Evolutionary conservation across 2,113 vertebrate genomes (phyloP).

Genomic region (Plectropomus leopardus): DNA sequence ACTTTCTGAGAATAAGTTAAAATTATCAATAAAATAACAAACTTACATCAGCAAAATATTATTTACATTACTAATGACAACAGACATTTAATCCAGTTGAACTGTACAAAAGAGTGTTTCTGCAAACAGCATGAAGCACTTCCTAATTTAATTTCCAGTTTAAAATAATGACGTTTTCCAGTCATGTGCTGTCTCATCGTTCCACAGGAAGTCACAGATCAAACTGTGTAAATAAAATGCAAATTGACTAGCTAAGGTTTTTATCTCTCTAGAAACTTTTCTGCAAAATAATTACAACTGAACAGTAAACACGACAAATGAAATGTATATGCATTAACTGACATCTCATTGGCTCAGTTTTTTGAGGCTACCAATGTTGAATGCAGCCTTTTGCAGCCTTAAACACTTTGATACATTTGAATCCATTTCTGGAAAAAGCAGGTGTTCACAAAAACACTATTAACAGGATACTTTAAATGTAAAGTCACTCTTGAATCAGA

Average conservation of each 20-base stretch:
- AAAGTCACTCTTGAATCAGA: neutral
- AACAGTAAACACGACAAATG: neutral
- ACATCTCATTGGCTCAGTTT: neutral
- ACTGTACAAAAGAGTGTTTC: neutral
- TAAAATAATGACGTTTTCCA: no score
- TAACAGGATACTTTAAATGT: neutral
- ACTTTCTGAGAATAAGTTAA: neutral
- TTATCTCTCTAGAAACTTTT: neutral
- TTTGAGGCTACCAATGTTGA: no score
- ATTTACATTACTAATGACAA: neutral
- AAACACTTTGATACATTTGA: neutral
- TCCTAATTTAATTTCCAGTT: neutral
- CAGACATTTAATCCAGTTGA: neutral
- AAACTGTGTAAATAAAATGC: neutral
- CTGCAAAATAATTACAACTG: neutral
- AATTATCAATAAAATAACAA: neutral
- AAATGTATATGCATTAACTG: neutral
- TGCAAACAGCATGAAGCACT: neutral
- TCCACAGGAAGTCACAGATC: neutral
- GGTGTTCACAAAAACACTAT: neutral
- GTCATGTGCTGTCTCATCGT: neutral
- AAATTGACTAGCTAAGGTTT: neutral
- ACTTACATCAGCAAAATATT: neutral
- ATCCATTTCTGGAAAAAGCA: neutral
- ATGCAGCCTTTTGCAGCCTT: no score